Percentiles rank a stretch among this genome's conserved stretches.
These are phyloP conservation scores for Oxyteleia sp. DNA, from an alignment of 2,888 invertebrate species.

Conservation along the genomic window DNA sequence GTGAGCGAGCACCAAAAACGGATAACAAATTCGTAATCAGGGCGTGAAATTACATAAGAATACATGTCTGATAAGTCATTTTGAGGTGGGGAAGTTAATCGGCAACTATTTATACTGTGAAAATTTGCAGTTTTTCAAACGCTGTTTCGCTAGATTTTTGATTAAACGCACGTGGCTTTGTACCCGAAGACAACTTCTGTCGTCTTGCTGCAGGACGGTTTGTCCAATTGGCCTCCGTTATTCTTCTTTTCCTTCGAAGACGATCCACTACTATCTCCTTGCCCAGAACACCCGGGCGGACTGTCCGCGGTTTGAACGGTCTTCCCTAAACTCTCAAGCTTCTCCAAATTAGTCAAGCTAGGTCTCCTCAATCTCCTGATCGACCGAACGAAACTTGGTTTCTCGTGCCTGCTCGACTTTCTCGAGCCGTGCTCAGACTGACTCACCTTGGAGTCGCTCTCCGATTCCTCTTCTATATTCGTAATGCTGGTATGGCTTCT, in stretches of 20 bases:
- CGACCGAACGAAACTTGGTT: slow-evolving; percentile 37
- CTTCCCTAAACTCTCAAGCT: slow-evolving; percentile 64
- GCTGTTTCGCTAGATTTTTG: slow-evolving; percentile 11
- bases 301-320: slow-evolving; percentile 53
- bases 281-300: slow-evolving; percentile 49
- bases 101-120: too few relatives aligned
- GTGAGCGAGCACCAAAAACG: too few relatives aligned
- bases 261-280: slow-evolving; percentile 13
- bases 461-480: slow-evolving; percentile 64
- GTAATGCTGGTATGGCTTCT: slow-evolving; percentile 57
- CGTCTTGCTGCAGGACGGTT: slow-evolving; percentile 83
- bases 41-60: too few relatives aligned
- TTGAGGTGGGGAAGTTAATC: too few relatives aligned
- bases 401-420: slow-evolving; percentile 32
- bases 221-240: slow-evolving; percentile 76
- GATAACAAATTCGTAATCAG: too few relatives aligned
- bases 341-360: slow-evolving; percentile 62
- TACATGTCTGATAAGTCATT: too few relatives aligned
- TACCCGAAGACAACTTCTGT: slow-evolving; percentile 82
- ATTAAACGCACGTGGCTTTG: slow-evolving; percentile 83
- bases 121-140: neutral
- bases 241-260: slow-evolving; percentile 26
- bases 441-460: slow-evolving; percentile 25
- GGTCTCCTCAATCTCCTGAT: slow-evolving; percentile 55
- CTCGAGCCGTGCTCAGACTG: slow-evolving; percentile 15